Base-by-base conservation (phyloP, 2,888 invertebrate species). In the Apamea epomidion region DNA sequence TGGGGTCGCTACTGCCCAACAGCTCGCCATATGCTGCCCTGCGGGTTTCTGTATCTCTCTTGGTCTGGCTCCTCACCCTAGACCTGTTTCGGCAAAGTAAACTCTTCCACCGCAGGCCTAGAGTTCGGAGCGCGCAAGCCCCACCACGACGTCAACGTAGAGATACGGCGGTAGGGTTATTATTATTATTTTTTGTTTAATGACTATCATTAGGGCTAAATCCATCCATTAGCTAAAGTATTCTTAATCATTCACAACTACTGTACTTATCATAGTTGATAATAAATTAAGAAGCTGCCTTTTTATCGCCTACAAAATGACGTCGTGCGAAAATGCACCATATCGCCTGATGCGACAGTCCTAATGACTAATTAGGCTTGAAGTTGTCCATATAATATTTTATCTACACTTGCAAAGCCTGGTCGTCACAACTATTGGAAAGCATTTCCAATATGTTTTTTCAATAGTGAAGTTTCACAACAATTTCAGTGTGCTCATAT, bases 381-480 rank as follows among this genome's bases (percentile, higher is more conserved):
- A n/a, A 65, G 25, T 42, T 42, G 25, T 71, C 54, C 12, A 58
- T 64, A n/a, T 54, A 21, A 62, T 51, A 60, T 68, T 68, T 72
- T 80, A 80, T 80, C 65, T 80, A 25, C 14, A 25, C n/a, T 64
- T 64, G 64, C 58, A 54, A 74, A 81, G 42, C n/a, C 16, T 32
- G 14, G 14, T 12, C 25, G 51, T 62, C 62, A 70, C 48, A 83
- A 70, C 37, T 77, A 83, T 71, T 76, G 60, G 60, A 60, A 51
- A 60, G 6, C 25, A 58, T 76, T 83, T 83, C 1, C 32, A 65
- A 21, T 42, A 76, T 70, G 51, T 77, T 71, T 70, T 51, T 51
- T 78, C 16, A 64, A 82, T 51, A 74, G 37, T 45, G 29, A 78
- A 54, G 42, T 82, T 82, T 64, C 79, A 78, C 42, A 82, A 82